A percentile compares a stretch with the other conserved stretches of the same genome.
Evolutionary conservation across 1,140 invertebrate species (phyloP).

Genomic region (Conus ventricosus): DNA sequence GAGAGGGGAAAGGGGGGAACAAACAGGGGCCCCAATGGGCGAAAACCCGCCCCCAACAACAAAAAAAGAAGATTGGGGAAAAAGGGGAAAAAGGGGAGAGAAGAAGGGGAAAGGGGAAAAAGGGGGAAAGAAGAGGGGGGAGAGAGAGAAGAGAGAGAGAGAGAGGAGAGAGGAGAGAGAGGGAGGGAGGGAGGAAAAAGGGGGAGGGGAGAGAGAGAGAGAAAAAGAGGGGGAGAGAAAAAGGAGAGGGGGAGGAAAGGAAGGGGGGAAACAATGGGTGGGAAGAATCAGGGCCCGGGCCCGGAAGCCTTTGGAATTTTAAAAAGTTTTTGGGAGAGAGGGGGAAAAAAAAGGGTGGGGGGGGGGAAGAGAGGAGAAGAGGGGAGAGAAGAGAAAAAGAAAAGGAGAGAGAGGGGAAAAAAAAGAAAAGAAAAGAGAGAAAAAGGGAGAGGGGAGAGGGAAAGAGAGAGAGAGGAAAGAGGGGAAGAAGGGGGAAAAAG

Average conservation of each 20-base stretch:
- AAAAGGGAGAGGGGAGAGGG: background rate
- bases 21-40: no score
- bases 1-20: background rate
- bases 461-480: background rate
- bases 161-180: background rate
- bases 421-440: background rate
- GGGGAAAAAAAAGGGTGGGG: background rate
- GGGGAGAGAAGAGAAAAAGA: background rate
- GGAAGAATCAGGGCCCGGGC: background rate
- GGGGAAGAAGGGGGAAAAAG: background rate
- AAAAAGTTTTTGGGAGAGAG: background rate
- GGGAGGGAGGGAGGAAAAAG: background rate
- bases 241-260: conserved; percentile 11
- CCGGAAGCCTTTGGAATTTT: background rate
- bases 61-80: no score
- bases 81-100: no score
- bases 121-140: background rate
- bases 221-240: background rate
- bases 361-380: background rate
- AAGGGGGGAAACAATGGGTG: background rate
- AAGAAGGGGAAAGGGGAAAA: background rate
- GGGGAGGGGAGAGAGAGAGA: background rate
- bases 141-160: background rate
- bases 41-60: no score
- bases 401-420: conserved; percentile 1